Base-by-base conservation (phyloP, 2,113 vertebrate genomes). In the Nothocercus nigrocapillus region DNA sequence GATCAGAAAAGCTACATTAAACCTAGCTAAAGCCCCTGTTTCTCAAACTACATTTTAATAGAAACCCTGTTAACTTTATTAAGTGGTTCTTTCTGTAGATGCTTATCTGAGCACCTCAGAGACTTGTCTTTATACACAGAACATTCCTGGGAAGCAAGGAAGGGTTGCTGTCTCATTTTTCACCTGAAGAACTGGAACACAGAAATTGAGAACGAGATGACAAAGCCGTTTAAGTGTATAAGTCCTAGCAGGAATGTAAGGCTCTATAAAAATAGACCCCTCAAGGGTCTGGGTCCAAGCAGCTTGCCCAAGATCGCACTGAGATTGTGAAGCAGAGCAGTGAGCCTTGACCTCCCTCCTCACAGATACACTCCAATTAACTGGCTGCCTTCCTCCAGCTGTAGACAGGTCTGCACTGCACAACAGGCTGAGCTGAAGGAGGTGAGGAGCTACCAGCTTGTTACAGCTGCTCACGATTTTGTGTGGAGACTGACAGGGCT, bases 291-390 rank as follows among this genome's bases (percentile, higher is more conserved):
- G 54, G 8, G 64, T 66, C 34, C 28, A 68, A 80, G 25, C 14
- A 77, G 9, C 22, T 73, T 73, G 19, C 34, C 45, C 76, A 58
- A 42, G 70, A 27, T 67, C 1, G 0, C 0, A 0, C 19, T 72
- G 45, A n/a, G 47, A 36, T 47, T 30, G 13, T 34, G 28, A 30
- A 56, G 54, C 19, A 30, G 78, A 74, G 47, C 7, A 59, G 4
- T 28, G 49, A 76, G 54, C 72, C 13, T 61, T 93, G 61, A 30
- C 40, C 85, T 72, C 14, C n/a, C 66, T 67, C 4, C 5, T 5
- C 5, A 1, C 0, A 1, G 25, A 8, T 30, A 32, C 13, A 5
- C 24, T 47, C 58, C 24, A 64, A 7, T 36, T 14, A 3, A 7
- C 11, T 38, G 40, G n/a, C 32, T 6, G 1, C 36, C 16, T 59